phyloP scores from a whole-genome alignment of 2,797 vertebrate genomes.

The Xiphorhynchus erythropygius region DNA sequence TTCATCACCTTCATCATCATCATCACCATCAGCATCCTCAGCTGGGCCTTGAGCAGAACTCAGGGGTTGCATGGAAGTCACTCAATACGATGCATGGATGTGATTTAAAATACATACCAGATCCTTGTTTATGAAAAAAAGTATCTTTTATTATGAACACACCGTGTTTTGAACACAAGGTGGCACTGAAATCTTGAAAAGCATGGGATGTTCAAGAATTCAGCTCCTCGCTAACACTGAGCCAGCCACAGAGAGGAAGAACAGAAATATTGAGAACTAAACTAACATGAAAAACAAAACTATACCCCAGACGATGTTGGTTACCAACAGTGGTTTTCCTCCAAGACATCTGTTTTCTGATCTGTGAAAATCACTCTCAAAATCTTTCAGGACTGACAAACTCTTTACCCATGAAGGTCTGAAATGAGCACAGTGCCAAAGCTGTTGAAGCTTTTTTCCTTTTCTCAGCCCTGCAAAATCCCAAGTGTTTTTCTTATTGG shows the following conservation, averaged over 20 bases:
- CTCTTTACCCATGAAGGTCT: background rate
- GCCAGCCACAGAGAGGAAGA: background rate
- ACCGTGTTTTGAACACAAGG: background rate
- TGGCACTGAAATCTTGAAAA: background rate
- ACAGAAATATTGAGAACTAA: background rate
- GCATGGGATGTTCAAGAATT: background rate
- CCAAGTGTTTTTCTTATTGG: background rate
- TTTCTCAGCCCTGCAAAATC: background rate
- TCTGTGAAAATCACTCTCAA: background rate
- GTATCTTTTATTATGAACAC: background rate
- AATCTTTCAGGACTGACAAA: background rate
- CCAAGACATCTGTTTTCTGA: background rate
- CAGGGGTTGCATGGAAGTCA: constrained; percentile 65
- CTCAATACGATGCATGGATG: background rate
- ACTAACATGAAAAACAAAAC: background rate
- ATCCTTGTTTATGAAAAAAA: background rate
- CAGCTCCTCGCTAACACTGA: constrained; percentile 6
- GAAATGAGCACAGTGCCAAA: background rate
- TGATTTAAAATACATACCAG: background rate
- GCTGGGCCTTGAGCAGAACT: background rate
- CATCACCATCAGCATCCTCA: constrained; percentile 10
- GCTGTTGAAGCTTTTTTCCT: background rate
- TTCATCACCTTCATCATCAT: background rate
- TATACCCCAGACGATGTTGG: background rate
- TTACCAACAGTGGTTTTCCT: background rate